Evolutionary conservation across 2,888 invertebrate genomes (phyloP), one percentile per base, ranked within the genome.

Genomic region (Drosophila kanekoi): DNA sequence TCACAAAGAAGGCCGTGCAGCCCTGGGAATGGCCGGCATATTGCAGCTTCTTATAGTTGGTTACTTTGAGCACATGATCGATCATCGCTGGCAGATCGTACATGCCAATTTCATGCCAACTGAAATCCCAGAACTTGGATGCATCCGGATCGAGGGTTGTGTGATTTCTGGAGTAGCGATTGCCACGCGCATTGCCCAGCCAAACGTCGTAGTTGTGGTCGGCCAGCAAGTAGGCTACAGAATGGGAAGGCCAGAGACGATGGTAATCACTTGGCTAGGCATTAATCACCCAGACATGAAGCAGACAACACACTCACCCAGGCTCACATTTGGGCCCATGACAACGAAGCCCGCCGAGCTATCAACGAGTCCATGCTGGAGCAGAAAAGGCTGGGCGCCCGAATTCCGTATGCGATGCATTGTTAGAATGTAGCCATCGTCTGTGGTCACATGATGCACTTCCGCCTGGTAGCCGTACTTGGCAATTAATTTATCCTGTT

Each of bases 71-170:
- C 8, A 94, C 93, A 62, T 95, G 94, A 90, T 98, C 96, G 45
- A 98, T 95, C 94, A 96, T 96, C 0, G 96, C 94, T 0, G 98
- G 97, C 52, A 98, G 87, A 91, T 98, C 98, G 75, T 94, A 94
- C 63, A 93, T 91, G 4, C 97, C 98, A 90, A 98, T 96, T 92
- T 98, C 96, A 89, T 98, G 96, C 95, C 96, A 98, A 64, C 96
- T 96, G 87, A 95, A 96, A 49, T 93, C 90, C 96, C 96, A 96
- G 89, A 93, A 96, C n/a, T 92, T 89, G 11, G 82, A 79, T n/a
- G 86, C 88, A 54, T 91, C 89, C 14, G 92, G 91, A 79, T 91
- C 90, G 16, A 91, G 77, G 2, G 79, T 79, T 4, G 89, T 90
- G 62, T 92, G 92, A 52, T 91, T 91, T 23, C 91, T 88, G 1